Conservation (phyloP, 2,113 vertebrate genomes). For the Ophiodon elongatus region DNA sequence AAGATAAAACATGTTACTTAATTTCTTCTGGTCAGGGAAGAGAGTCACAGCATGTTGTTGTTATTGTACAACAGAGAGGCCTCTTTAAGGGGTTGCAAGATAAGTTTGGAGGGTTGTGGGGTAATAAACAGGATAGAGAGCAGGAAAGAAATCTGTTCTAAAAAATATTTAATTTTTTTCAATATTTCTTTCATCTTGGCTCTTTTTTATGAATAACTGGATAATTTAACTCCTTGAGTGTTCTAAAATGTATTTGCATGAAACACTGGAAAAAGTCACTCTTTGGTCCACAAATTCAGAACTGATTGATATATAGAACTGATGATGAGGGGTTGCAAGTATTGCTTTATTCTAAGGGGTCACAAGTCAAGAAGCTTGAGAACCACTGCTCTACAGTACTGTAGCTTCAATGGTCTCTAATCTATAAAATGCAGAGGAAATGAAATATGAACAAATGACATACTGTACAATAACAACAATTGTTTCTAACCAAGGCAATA, state of each 20-base stretch:
- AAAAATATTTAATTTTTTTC: neutral
- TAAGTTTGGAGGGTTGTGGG: neutral
- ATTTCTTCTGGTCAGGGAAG: neutral
- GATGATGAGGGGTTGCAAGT: neutral
- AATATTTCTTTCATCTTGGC: neutral
- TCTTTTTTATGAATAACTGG: neutral
- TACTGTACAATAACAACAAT: neutral
- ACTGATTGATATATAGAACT: neutral
- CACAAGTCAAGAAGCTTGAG: neutral
- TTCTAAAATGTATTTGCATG: neutral
- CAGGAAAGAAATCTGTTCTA: neutral
- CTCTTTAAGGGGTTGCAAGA: neutral
- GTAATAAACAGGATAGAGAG: neutral
- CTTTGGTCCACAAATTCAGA: neutral
- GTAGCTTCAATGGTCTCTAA: neutral
- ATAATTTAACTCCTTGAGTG: neutral
- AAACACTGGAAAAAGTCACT: neutral
- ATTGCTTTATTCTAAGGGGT: neutral
- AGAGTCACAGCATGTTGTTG: neutral
- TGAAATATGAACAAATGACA: neutral
- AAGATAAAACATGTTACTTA: neutral
- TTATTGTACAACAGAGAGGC: neutral
- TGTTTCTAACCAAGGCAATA: neutral
- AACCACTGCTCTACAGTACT: neutral
- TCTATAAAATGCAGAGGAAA: neutral